phyloP scores from a whole-genome alignment of 2,888 invertebrate genomes.

The Sphinx pinastri region DNA sequence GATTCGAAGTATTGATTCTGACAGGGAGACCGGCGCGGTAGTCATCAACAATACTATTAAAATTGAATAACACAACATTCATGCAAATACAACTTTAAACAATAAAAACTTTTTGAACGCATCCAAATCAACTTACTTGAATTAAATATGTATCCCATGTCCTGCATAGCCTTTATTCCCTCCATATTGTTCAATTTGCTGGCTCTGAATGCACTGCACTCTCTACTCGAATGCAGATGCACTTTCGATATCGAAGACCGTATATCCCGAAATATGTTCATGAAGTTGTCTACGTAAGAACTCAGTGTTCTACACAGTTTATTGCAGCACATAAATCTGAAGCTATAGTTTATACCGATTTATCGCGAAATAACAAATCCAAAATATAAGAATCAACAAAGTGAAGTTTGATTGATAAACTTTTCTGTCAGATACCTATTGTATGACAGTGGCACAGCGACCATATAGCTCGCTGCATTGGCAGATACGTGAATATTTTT shows the following conservation, averaged over 20 bases:
- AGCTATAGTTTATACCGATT: neutral
- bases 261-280: constrained; percentile 21
- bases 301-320: constrained; percentile 3
- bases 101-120: neutral
- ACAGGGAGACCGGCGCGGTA: constrained; percentile 10
- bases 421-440: constrained; percentile 8
- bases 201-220: constrained; percentile 29
- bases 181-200: constrained; percentile 51
- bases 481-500: neutral
- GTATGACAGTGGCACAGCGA: neutral
- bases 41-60: neutral
- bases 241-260: constrained; percentile 25
- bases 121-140: constrained; percentile 59
- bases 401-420: constrained; percentile 16
- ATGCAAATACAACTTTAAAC: neutral
- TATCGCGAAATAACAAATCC: constrained; percentile 14
- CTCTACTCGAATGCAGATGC: constrained; percentile 21
- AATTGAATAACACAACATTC: neutral
- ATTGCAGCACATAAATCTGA: neutral
- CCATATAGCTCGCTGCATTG: too few species aligned
- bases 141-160: constrained; percentile 84
- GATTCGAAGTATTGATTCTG: constrained; percentile 16
- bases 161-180: constrained; percentile 67
- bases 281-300: constrained; percentile 19
- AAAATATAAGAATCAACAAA: constrained; percentile 7